Evolutionary conservation across 2,113 vertebrate species (phyloP), one percentile per base, ranked within the genome.

Genomic region (Brachypteracias leptosomus): DNA sequence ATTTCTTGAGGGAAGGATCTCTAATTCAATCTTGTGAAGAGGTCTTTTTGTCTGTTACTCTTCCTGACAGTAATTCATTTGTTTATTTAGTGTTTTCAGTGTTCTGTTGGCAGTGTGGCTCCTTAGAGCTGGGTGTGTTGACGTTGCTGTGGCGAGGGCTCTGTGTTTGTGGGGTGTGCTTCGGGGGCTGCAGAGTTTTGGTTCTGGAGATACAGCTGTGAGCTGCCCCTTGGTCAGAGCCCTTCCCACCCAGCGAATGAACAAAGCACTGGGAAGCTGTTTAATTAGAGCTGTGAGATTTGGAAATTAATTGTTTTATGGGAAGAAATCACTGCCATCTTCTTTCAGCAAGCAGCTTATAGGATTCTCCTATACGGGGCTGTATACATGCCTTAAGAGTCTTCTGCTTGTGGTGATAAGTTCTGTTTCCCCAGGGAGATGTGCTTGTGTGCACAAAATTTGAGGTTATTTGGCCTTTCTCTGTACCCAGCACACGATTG

Each of bases 61-160:
- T 66, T 49, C 15, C 36, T 22, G 18, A 52, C 58, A 70, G 35
- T 24, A 13, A 11, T 40, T 40, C n/a, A n/a, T 40, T 40, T 52
- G 36, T n/a, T 67, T 49, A 8, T 35, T 33, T 31, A 16, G 52
- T n/a, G 18, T 15, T 55, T 61, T 58, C 24, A 36, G 19, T 15
- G 7, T 11, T 52, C 33, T 47, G 16, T 22, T 44, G 46, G 65
- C n/a, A 58, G 7, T 2, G 24, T 21, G 24, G 10, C 5, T 54
- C 19, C n/a, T 46, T 6, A 7, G 49, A 46, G 33, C 35, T 1
- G 9, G 4, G 10, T 1, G 1, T 1, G 3, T 33, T 11, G 21
- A 3, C 12, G 1, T 2, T 16, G 42, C 11, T 1, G 0, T 26
- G 21, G 59, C 2, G 4, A n/a, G 33, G 33, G 49, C 35, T 49